Evolutionary conservation across 2,113 vertebrate species (phyloP).

Genomic region (Zingel zingel): DNA sequence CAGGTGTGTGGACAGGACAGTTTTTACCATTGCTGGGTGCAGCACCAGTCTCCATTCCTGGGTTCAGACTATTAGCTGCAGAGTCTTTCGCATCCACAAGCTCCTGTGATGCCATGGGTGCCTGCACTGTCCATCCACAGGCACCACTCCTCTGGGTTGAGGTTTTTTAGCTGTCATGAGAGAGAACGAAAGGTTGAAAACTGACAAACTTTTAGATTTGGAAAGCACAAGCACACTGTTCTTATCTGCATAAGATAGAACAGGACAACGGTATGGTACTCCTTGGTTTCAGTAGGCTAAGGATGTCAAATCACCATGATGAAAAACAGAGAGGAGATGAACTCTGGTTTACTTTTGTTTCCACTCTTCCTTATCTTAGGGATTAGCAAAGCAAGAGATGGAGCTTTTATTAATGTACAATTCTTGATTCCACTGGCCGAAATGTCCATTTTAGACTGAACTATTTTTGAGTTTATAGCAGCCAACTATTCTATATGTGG

Average conservation of each 20-base stretch:
- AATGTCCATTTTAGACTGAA: slow-evolving; percentile 24
- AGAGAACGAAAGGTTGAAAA: slow-evolving; percentile 32
- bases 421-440: background rate
- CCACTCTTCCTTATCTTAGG: background rate
- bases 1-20: slow-evolving; percentile 81
- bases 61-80: slow-evolving; percentile 84
- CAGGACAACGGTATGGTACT: background rate
- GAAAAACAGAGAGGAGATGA: slow-evolving; percentile 20
- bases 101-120: slow-evolving; percentile 72
- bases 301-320: slow-evolving; percentile 14
- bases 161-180: slow-evolving; percentile 34
- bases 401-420: slow-evolving; percentile 27
- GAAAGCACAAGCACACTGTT: background rate
- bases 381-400: slow-evolving; percentile 19
- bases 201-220: slow-evolving; percentile 1
- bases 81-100: slow-evolving; percentile 81
- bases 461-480: slow-evolving; percentile 22
- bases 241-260: background rate
- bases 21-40: slow-evolving; percentile 69
- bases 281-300: background rate
- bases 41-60: slow-evolving; percentile 82
- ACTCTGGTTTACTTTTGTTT: slow-evolving; percentile 31
- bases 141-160: slow-evolving; percentile 41
- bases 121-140: slow-evolving; percentile 68
- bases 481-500: slow-evolving; percentile 10